phyloP scores from a whole-genome alignment of 2,797 vertebrate species.

The Pangasius krempfi region DNA sequence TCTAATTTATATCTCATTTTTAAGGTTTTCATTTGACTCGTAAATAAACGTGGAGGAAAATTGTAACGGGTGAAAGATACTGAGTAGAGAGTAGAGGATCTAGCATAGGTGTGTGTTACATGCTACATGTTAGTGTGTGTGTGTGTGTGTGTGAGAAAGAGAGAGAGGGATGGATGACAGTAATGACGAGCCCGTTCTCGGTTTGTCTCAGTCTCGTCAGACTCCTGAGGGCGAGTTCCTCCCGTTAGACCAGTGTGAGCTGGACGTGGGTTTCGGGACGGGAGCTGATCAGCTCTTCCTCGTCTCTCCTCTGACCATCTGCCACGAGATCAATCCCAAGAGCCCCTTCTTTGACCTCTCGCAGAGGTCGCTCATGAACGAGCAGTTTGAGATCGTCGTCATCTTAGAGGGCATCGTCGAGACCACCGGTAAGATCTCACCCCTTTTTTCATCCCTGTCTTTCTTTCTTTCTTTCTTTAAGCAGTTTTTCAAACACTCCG shows the following conservation, averaged over 20 bases:
- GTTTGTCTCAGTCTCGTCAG: conserved; percentile 81
- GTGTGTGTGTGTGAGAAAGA: too few relatives aligned
- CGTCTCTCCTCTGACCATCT: conserved; percentile 90
- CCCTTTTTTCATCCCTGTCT: not conserved
- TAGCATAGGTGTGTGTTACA: not conserved
- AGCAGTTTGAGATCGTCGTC: conserved; percentile 90
- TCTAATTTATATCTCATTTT: too few relatives aligned
- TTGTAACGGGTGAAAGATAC: not conserved
- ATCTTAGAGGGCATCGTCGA: conserved; percentile 92
- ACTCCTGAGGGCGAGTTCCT: conserved; percentile 90
- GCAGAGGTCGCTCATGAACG: conserved; percentile 83
- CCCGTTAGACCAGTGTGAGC: conserved; percentile 87
- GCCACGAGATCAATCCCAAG: conserved; percentile 87
- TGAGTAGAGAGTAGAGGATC: not conserved
- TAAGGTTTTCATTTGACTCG: too few relatives aligned
- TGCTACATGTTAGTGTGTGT: not conserved
- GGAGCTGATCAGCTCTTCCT: conserved; percentile 90
- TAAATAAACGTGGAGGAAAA: not conserved
- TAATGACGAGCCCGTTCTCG: not conserved
- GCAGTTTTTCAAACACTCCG: too few relatives aligned
- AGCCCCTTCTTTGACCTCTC: conserved; percentile 90
- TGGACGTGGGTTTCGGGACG: conserved; percentile 90
- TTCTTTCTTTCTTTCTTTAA: too few relatives aligned
- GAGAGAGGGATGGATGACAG: not conserved
- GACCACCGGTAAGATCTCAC: conserved; percentile 75